These are phyloP conservation scores for Pogonognathellus flavescens DNA, from an alignment of 1,140 invertebrate genomes.

Conservation along the genomic window DNA sequence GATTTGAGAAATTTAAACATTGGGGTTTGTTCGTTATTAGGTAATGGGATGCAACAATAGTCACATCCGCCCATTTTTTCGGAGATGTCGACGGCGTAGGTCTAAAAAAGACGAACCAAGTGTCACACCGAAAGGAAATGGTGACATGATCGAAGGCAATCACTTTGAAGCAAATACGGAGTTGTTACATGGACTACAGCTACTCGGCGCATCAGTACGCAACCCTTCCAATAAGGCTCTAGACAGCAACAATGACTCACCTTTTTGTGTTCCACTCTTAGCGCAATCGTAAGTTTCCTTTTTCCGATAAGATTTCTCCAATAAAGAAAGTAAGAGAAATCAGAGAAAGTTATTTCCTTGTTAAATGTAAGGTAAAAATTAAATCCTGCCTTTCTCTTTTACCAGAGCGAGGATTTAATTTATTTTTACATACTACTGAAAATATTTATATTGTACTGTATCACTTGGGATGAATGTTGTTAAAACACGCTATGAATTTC, in stretches of 20 bases:
- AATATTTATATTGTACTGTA: too few species aligned
- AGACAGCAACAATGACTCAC: slow-evolving; percentile 51
- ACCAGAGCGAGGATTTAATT: too few species aligned
- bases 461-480: too few species aligned
- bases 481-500: too few species aligned
- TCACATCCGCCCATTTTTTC: slow-evolving; percentile 64
- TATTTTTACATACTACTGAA: too few species aligned
- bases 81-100: slow-evolving; percentile 62
- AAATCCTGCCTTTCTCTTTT: too few species aligned
- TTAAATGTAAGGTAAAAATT: neutral
- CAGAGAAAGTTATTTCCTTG: neutral
- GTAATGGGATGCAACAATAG: slow-evolving; percentile 65
- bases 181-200: slow-evolving; percentile 57
- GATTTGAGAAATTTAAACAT: neutral
- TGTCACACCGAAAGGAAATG: slow-evolving; percentile 55
- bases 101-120: slow-evolving; percentile 63
- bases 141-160: slow-evolving; percentile 59
- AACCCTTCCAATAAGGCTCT: slow-evolving; percentile 54
- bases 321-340: neutral
- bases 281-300: slow-evolving; percentile 64
- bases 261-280: slow-evolving; percentile 65
- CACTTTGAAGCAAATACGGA: slow-evolving; percentile 53
- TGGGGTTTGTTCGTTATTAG: slow-evolving; percentile 1
- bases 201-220: slow-evolving; percentile 57
- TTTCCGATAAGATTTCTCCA: neutral